Evolutionary conservation across 2,888 invertebrate species (phyloP).

Genomic region (Strigamia crassipes): DNA sequence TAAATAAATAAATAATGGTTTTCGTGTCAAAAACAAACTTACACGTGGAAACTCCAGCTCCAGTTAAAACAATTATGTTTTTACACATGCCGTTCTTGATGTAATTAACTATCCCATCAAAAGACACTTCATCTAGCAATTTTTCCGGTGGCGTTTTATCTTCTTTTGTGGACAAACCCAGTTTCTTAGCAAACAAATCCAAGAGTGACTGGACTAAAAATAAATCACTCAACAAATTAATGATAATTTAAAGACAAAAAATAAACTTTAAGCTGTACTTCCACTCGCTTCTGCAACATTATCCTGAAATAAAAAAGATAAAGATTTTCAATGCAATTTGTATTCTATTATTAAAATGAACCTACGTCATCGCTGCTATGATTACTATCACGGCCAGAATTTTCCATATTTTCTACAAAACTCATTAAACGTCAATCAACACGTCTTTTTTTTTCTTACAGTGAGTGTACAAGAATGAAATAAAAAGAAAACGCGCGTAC

Average conservation of each 20-base stretch:
- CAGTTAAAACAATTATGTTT: slow-evolving; percentile 90
- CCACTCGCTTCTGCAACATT: slow-evolving; percentile 1
- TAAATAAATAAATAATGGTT: slow-evolving; percentile 55
- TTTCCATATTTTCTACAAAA: not conserved
- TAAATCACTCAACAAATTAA: not conserved
- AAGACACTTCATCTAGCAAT: slow-evolving; percentile 71
- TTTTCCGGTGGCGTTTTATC: slow-evolving; percentile 56
- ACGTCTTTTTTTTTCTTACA: not conserved
- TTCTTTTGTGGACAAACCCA: slow-evolving; percentile 65
- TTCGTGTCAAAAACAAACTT: slow-evolving; percentile 63
- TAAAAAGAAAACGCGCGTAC: not conserved
- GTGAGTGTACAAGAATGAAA: not conserved
- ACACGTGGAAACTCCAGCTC: slow-evolving; percentile 97
- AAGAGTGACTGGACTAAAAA: slow-evolving; percentile 67
- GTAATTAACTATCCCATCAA: slow-evolving; percentile 78
- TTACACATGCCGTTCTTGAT: slow-evolving; percentile 75
- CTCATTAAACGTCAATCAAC: not conserved
- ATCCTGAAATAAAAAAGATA: slow-evolving; percentile 14
- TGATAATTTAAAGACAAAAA: not conserved
- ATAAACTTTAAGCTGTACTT: not conserved
- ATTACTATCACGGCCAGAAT: not conserved
- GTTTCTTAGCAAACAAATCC: slow-evolving; percentile 69
- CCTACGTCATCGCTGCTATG: slow-evolving; percentile 32
- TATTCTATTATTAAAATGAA: not conserved
- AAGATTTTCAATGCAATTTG: not conserved